Conservation (phyloP, 2,888 invertebrate genomes). For the Erebia aethiops region DNA sequence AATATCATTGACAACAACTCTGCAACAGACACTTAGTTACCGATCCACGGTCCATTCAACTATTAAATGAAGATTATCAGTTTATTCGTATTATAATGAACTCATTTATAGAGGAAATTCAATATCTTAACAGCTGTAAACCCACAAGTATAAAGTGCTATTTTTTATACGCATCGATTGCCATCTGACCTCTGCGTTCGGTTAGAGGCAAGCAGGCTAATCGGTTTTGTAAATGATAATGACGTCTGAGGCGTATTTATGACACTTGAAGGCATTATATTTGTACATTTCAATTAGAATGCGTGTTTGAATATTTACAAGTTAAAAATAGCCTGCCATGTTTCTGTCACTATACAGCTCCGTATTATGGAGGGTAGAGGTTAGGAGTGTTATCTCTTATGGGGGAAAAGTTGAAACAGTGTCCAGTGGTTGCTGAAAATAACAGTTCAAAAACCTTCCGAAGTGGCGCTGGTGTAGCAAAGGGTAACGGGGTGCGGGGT, state of each 20-base stretch:
- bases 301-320: neutral
- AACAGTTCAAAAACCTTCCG: too few species aligned
- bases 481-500: too few species aligned
- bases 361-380: too few species aligned
- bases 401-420: too few species aligned
- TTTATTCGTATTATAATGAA: neutral
- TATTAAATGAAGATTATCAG: too few species aligned
- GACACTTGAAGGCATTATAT: constrained; percentile 6
- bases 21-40: too few species aligned
- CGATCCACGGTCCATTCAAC: too few species aligned
- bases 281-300: constrained; percentile 9
- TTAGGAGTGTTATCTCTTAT: too few species aligned
- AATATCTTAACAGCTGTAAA: neutral
- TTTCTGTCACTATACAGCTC: neutral
- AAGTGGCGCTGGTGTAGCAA: too few species aligned
- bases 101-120: neutral
- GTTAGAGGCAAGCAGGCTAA: constrained; percentile 15
- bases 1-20: too few species aligned
- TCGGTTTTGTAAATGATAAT: constrained; percentile 14
- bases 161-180: constrained; percentile 16
- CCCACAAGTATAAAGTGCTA: constrained; percentile 6
- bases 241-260: neutral
- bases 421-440: too few species aligned
- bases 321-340: neutral
- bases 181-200: constrained; percentile 10